Evolutionary conservation across 2,888 invertebrate genomes (phyloP), one percentile per base, ranked within the genome.

Genomic region (Phaonia tiefii): DNA sequence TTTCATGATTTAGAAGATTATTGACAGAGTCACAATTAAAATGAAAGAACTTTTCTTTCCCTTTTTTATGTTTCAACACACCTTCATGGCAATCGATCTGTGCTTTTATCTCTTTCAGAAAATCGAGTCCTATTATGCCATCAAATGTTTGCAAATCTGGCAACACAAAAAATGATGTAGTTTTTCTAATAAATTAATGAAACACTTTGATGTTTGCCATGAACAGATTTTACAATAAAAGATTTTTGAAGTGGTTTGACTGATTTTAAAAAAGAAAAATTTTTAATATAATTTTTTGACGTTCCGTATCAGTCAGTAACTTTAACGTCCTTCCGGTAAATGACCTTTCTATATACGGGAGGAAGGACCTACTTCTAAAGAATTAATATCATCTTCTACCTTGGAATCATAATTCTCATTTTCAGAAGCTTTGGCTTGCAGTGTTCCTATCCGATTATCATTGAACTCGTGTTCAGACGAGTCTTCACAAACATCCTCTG

Each of bases 181-280:
- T 77, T 70, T 65, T 66, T 42, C 67, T 15, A 71, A 42, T 15
- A 80, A 58, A 71, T 77, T 66, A 39, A 56, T 44, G 70, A 58
- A 25, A 22, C 67, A 81, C 44, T 81, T 54, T 71, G 42, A 31
- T 73, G 74, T 37, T 71, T 71, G 7, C 80, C 80, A 44, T 80
- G 76, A 63, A 77, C 65, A 10, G 76, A 80, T 73, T 76, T 80
- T 44, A 80, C 39, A 56, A 63, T 66, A 49, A 80, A 80, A 8
- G 26, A 2, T 8, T 26, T 65, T 65, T 54, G 17, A 15, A 73
- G 42, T 1, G 42, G 15, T 54, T 65, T 17, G n/a, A 73, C 20
- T 37, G 54, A 25, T 65, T 73, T 73, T 54, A 73, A 65, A 54
- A 56, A 54, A 22, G 42, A 26, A 2, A 66, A 54, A 44, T 54